Evolutionary conservation across 2,888 invertebrate species (phyloP), one percentile per base, ranked within the genome.

Genomic region (Callinectes sapidus): DNA sequence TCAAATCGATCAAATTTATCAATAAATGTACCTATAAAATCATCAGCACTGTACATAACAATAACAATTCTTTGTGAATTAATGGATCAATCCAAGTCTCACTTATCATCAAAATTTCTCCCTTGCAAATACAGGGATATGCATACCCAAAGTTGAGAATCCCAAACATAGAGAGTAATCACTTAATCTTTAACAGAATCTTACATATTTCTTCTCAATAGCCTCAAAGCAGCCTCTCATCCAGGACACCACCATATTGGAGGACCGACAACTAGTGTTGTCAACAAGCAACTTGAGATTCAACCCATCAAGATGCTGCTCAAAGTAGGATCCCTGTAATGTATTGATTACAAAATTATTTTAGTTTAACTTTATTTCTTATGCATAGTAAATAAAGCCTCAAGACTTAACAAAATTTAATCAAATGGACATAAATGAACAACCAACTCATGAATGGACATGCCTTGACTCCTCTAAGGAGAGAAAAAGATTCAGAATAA

Each of bases 201-300:
- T 95, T 95, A 96, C 96, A 95, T 96, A 96, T 95, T 96, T 95
- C 94, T 96, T 96, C 88, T 96, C 96, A 90, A 96, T 94, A 5
- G 96, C 96, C 95, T 96, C 96, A 95, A 96, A 96, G 92, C 95
- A 96, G 18, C 96, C 96, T 94, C 95, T 95, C 35, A 96, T 95
- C 96, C 96, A 96, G 90, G 95, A 95, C 85, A 96, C 95, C 48
- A 96, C 95, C 94, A 95, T 95, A 89, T 95, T 95, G 35, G 96
- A 96, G 87, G 95, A 95, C 81, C 95, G 95, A 94, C 95, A 96
- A 16, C 95, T 94, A 77, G 95, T 95, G 93, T 96, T 95, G 94
- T 96, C 95, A 93, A 95, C 95, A 54, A 96, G 94, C 93, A 96
- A 95, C 94, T 96, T 96, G 92, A 96, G 94, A 91, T 95, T 95